A percentile compares a stretch with the other conserved stretches of the same genome.
phyloP scores from a whole-genome alignment of 37 sponge, comb jelly and placozoan genomes.

The Tethya wilhelma region DNA sequence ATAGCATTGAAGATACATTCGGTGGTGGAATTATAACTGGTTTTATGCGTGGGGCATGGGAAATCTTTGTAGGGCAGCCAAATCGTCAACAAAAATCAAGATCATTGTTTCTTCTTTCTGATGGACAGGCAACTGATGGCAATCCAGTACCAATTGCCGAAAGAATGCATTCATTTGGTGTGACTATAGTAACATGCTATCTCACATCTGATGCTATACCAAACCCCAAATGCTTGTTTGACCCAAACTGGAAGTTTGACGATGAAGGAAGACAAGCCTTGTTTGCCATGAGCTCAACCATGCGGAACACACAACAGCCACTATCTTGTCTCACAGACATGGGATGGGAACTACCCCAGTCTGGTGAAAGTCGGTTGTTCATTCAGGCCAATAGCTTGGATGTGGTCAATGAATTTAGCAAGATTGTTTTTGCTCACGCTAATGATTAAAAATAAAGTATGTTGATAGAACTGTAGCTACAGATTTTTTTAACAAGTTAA shows the following conservation, averaged over 20 bases:
- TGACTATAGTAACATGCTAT: slow-evolving; percentile 42
- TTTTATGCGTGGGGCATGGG: too few species aligned
- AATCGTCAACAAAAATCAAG: too few species aligned
- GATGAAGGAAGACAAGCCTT: slow-evolving; percentile 24
- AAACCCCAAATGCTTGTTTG: slow-evolving; percentile 29
- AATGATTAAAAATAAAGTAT: too few species aligned
- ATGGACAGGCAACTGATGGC: slow-evolving; percentile 47
- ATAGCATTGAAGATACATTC: too few species aligned
- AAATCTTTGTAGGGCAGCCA: too few species aligned
- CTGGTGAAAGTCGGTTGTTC: slow-evolving; percentile 64
- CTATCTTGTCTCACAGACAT: slow-evolving; percentile 32
- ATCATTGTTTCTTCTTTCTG: slow-evolving; percentile 59
- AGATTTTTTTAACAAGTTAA: too few species aligned
- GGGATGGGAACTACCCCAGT: slow-evolving; percentile 40
- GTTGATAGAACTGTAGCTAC: too few species aligned
- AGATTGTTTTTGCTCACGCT: slow-evolving; percentile 35
- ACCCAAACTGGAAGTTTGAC: background rate
- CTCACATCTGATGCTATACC: slow-evolving; percentile 18
- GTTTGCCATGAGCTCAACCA: slow-evolving; percentile 43
- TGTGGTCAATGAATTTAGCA: slow-evolving; percentile 48
- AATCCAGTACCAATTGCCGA: slow-evolving; percentile 34
- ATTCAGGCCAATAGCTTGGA: slow-evolving; percentile 63
- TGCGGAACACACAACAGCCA: slow-evolving; percentile 21
- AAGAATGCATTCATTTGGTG: slow-evolving; percentile 10
- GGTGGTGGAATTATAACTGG: too few species aligned